Evolutionary conservation across 2,113 vertebrate species (phyloP), one percentile per base, ranked within the genome.

Genomic region (Poeciliopsis retropinna): DNA sequence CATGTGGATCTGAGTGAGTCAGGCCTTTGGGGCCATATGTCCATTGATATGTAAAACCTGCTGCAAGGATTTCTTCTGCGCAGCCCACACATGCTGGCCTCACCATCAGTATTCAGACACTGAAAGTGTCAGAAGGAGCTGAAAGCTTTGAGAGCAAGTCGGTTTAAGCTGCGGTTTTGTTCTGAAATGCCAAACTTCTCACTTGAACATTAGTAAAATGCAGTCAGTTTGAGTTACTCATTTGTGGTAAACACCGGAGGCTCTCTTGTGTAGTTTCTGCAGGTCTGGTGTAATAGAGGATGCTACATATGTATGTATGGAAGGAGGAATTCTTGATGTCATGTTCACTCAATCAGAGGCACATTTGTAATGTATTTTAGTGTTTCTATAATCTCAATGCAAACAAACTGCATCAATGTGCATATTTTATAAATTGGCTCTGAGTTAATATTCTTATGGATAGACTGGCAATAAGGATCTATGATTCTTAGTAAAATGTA

Each of bases 1-100:
- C 87, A 84, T 80, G 68, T 71, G 64, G 73, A 77, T 79, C 86
- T 84, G 67, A 79, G 67, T 70, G 84, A 83, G 71, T 83, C 70
- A 63, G 75, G 69, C 80, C 64, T 83, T 78, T 68, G 64, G 66
- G 75, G 70, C 77, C 80, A 68, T 78, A 74, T 70, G 63, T 81
- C 86, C 72, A 90, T 94, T 93, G 87, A 93, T 91, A 92, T 93
- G 92, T 91, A 91, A 93, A 93, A 87, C 83, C 32, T 67, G 61
- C 68, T 69, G 69, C 12, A 22, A 78, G 80, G 69, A 89, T 83
- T 87, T 80, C 51, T 82, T 78, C 80, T 8, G 63, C 68, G 15
- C 70, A 65, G 78, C 29, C 81, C 25, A 51, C 80, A 81, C 87
- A 85, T 9, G 39, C 76, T 63, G 81, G 44, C 37, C 27, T 66